Evolutionary conservation across 2,888 invertebrate genomes (phyloP).

Genomic region (Agrochola lota): DNA sequence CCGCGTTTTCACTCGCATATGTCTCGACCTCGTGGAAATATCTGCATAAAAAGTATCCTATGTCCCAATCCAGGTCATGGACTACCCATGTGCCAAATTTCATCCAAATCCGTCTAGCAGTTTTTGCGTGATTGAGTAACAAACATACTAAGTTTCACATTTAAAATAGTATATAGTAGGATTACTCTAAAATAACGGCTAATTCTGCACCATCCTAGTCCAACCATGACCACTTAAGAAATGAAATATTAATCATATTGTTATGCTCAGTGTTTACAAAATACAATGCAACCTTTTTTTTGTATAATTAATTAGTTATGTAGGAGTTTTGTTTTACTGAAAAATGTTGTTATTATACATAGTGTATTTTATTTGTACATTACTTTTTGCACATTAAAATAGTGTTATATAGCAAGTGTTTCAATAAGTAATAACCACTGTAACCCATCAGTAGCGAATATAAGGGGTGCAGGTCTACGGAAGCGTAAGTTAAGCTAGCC

Average conservation of each 20-base stretch:
- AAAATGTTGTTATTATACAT: conserved; percentile 4
- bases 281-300: conserved; percentile 8
- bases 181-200: neutral
- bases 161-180: neutral
- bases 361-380: conserved; percentile 1
- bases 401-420: neutral
- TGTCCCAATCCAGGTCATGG: no score
- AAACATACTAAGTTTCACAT: no score
- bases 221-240: neutral
- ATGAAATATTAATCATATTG: neutral
- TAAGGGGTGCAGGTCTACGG: neutral
- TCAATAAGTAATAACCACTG: neutral
- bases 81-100: no score
- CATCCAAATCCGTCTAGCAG: no score
- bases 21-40: no score
- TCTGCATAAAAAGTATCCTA: no score
- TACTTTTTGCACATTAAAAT: conserved; percentile 16
- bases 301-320: neutral
- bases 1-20: no score
- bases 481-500: neutral
- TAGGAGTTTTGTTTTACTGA: neutral
- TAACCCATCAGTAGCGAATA: neutral
- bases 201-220: neutral
- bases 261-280: conserved; percentile 1
- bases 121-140: no score